These are phyloP conservation scores for Arothron firmamentum DNA, from an alignment of 2,113 vertebrate genomes.

Conservation along the genomic window DNA sequence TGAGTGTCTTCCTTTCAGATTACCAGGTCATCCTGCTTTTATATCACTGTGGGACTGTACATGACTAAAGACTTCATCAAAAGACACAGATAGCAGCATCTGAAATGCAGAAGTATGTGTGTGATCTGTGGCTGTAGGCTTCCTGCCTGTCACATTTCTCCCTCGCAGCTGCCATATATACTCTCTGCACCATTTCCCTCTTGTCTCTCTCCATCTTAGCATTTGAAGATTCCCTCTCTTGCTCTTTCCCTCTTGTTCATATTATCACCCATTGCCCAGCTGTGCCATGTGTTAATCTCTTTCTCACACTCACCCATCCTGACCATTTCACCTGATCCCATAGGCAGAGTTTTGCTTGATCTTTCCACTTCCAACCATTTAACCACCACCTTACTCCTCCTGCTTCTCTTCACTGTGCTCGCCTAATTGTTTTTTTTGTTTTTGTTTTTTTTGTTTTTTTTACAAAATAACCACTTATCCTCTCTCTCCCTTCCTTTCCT, in stretches of 20 bases:
- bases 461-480: constrained; percentile 5
- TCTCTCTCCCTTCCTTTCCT: neutral
- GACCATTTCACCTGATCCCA: constrained; percentile 59
- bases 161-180: constrained; percentile 25
- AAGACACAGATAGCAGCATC: constrained; percentile 24
- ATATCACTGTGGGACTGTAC: neutral
- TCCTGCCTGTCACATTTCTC: constrained; percentile 41
- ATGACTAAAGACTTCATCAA: too few species aligned
- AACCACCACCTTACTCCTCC: constrained; percentile 22
- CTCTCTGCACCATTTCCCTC: neutral
- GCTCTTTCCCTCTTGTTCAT: neutral
- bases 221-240: constrained; percentile 17
- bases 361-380: constrained; percentile 36
- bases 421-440: neutral
- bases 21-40: neutral
- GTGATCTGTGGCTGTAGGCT: constrained; percentile 46
- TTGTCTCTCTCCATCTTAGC: neutral
- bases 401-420: constrained; percentile 1
- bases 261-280: constrained; percentile 21
- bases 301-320: constrained; percentile 19
- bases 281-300: constrained; percentile 43
- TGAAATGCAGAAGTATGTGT: constrained; percentile 19
- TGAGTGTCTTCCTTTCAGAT: too few species aligned
- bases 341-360: constrained; percentile 46
- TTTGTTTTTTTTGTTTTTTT: too few species aligned